phyloP scores from a whole-genome alignment of 2,888 invertebrate genomes.

The Agonopterix alstromeriana region DNA sequence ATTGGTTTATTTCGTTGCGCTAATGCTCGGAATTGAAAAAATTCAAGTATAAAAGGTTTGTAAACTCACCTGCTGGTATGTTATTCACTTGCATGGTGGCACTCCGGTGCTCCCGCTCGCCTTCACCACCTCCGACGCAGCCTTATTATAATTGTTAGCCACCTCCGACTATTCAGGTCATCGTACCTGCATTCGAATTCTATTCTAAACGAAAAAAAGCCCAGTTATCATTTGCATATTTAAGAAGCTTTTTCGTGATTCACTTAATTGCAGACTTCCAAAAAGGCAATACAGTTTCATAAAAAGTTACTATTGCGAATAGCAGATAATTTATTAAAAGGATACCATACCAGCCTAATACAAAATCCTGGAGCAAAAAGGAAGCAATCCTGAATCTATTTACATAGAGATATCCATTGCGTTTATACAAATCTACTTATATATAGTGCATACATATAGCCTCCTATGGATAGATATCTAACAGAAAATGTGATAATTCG shows the following conservation, averaged over 20 bases:
- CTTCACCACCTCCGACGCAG: conserved; percentile 12
- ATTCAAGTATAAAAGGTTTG: too few species aligned
- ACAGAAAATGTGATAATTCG: conserved; percentile 35
- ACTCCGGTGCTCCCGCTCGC: neutral
- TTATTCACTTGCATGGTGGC: too few species aligned
- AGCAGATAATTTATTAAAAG: conserved; percentile 8
- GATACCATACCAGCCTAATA: conserved; percentile 13
- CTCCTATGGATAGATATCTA: conserved; percentile 8
- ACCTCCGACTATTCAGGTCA: conserved; percentile 65
- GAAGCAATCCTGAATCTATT: conserved; percentile 14
- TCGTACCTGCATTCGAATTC: conserved; percentile 61
- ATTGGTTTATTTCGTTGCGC: too few species aligned
- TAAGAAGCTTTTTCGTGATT: conserved; percentile 36
- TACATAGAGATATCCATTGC: neutral
- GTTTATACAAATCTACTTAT: too few species aligned
- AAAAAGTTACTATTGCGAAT: conserved; percentile 45
- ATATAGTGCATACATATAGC: neutral
- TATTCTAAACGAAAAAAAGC: conserved; percentile 35
- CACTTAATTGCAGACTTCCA: conserved; percentile 39
- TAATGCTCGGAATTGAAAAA: too few species aligned
- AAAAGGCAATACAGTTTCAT: conserved; percentile 31
- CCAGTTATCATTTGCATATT: conserved; percentile 52
- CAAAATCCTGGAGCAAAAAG: conserved; percentile 22
- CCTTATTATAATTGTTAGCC: conserved; percentile 66
- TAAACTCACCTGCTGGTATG: too few species aligned